Percentiles rank a stretch among this genome's conserved stretches.
phyloP scores from a whole-genome alignment of 2,113 vertebrate species.

The Rhineura floridana region DNA sequence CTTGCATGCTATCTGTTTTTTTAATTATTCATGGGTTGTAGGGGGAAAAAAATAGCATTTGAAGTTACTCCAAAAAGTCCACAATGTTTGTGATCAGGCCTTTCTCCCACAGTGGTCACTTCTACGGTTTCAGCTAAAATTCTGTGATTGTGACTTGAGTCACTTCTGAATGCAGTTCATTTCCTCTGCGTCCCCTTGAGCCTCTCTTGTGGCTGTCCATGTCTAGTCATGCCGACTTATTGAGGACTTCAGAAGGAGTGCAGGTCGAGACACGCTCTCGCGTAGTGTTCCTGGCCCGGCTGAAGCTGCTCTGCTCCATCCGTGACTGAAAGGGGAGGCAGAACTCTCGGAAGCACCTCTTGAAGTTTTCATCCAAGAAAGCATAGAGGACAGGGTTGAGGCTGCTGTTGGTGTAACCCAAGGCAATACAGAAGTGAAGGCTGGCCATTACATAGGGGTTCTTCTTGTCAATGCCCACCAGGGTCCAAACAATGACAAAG shows the following conservation, averaged over 20 bases:
- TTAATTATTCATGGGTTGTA: background rate
- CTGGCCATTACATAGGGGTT: slow-evolving; percentile 87
- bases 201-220: slow-evolving; percentile 62
- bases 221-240: slow-evolving; percentile 84
- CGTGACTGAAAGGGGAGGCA: slow-evolving; percentile 83
- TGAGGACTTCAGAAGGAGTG: slow-evolving; percentile 67
- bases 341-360: slow-evolving; percentile 93
- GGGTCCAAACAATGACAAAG: slow-evolving; percentile 93
- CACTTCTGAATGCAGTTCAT: slow-evolving; percentile 80
- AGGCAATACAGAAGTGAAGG: slow-evolving; percentile 95
- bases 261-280: slow-evolving; percentile 84
- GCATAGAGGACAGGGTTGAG: slow-evolving; percentile 96
- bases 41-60: background rate
- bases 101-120: rapidly evolving
- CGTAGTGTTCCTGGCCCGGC: slow-evolving; percentile 74
- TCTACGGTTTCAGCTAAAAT: slow-evolving; percentile 61
- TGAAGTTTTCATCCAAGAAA: slow-evolving; percentile 97
- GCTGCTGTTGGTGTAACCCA: slow-evolving; percentile 97
- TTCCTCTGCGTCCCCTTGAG: slow-evolving; percentile 59
- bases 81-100: rapidly evolving
- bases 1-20: background rate
- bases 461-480: slow-evolving; percentile 86
- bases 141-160: slow-evolving; percentile 82
- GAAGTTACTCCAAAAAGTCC: background rate
- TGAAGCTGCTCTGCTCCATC: slow-evolving; percentile 83